Percentiles rank a stretch among this genome's conserved stretches.
phyloP scores from a whole-genome alignment of 1,140 invertebrate species.

The Tenebrio molitor region DNA sequence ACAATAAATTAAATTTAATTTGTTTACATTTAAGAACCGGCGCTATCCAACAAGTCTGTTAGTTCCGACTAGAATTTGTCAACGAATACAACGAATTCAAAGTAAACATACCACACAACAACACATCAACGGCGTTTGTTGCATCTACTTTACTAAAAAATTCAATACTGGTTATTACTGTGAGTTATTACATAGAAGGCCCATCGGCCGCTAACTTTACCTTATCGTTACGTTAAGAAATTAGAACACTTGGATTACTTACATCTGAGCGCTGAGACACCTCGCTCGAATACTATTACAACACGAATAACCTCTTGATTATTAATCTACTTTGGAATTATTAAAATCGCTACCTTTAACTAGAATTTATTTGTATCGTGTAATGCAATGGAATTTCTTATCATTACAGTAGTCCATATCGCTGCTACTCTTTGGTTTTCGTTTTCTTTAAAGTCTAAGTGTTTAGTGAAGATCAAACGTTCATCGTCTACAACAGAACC shows the following conservation, averaged over 20 bases:
- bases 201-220: neutral
- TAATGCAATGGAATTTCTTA: constrained; percentile 43
- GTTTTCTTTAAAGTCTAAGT: constrained; percentile 30
- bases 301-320: neutral
- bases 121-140: constrained; percentile 31
- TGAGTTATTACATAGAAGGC: constrained; percentile 7
- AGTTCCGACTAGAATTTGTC: constrained; percentile 44
- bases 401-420: constrained; percentile 39
- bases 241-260: constrained; percentile 35
- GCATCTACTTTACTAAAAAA: constrained; percentile 24
- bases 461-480: constrained; percentile 21
- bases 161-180: constrained; percentile 37
- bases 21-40: constrained; percentile 44
- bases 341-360: constrained; percentile 43
- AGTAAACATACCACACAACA: constrained; percentile 25
- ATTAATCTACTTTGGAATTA: constrained; percentile 47
- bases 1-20: constrained; percentile 45
- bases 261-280: neutral
- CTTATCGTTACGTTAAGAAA: neutral
- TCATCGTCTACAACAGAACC: constrained; percentile 11
- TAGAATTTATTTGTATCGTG: constrained; percentile 31
- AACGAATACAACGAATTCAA: constrained; percentile 35
- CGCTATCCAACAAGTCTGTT: constrained; percentile 42
- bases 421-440: constrained; percentile 47
- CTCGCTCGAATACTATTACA: constrained; percentile 1